A percentile compares a stretch with the other conserved stretches of the same genome.
phyloP scores from a whole-genome alignment of 2,113 vertebrate genomes.

The Crypturellus undulatus region DNA sequence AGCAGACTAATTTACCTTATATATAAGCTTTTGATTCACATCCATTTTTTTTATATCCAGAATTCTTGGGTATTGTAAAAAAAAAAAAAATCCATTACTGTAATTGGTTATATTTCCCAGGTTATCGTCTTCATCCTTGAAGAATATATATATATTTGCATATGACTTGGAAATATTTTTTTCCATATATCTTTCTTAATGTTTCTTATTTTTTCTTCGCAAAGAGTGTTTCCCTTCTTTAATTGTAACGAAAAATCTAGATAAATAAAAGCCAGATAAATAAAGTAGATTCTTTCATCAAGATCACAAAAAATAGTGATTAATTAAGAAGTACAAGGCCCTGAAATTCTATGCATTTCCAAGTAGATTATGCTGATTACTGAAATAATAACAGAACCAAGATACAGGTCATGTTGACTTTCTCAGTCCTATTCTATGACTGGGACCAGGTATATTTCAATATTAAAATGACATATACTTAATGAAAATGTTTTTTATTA shows the following conservation, averaged over 20 bases:
- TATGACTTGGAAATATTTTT: not conserved
- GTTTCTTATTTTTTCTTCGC: not conserved
- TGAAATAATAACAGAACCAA: not conserved
- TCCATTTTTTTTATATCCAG: not conserved
- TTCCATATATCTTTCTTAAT: not conserved
- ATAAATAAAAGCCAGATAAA: not conserved
- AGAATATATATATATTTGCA: not conserved
- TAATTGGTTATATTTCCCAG: not conserved
- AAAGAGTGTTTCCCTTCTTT: not conserved
- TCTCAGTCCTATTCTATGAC: not conserved
- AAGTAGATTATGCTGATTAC: not conserved
- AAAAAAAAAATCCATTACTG: not conserved
- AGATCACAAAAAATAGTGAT: too few relatives aligned
- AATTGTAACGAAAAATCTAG: not conserved
- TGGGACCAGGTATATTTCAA: not conserved
- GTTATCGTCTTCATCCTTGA: not conserved
- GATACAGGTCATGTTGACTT: not conserved
- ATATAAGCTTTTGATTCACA: not conserved
- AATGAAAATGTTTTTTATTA: slow-evolving; percentile 16
- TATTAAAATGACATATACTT: not conserved
- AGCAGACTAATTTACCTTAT: accelerated
- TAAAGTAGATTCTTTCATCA: not conserved
- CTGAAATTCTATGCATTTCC: not conserved
- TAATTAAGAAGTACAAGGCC: not conserved
- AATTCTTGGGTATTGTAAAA: not conserved